These are phyloP conservation scores for Girardinichthys multiradiatus DNA, from an alignment of 2,113 vertebrate species.

Conservation along the genomic window DNA sequence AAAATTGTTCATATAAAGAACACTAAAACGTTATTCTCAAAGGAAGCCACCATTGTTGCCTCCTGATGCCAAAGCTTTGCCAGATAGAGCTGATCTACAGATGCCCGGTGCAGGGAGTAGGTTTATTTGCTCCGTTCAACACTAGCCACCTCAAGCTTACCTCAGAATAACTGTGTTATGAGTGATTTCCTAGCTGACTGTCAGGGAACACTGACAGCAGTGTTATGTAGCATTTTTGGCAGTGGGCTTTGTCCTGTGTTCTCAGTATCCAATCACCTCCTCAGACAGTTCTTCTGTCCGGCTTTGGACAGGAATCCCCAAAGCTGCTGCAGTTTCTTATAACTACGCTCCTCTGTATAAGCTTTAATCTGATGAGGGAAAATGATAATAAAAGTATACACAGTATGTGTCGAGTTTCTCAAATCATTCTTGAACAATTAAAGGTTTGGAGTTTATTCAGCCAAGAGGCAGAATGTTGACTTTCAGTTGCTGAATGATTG, in stretches of 20 bases:
- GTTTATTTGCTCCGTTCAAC: slow-evolving; percentile 68
- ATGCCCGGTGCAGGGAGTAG: slow-evolving; percentile 39
- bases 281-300: slow-evolving; percentile 52
- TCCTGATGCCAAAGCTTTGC: slow-evolving; percentile 80
- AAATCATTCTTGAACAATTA: slow-evolving; percentile 10
- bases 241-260: slow-evolving; percentile 41
- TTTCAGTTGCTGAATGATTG: background rate
- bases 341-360: slow-evolving; percentile 67
- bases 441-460: background rate
- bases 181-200: slow-evolving; percentile 37
- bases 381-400: slow-evolving; percentile 70
- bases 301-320: slow-evolving; percentile 58
- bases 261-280: slow-evolving; percentile 55
- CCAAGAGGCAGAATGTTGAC: too few relatives aligned
- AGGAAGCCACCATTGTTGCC: slow-evolving; percentile 59
- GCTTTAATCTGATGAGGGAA: slow-evolving; percentile 73
- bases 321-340: slow-evolving; percentile 62
- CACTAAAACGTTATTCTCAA: slow-evolving; percentile 52
- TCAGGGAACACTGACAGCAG: slow-evolving; percentile 23
- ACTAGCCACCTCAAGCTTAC: slow-evolving; percentile 74
- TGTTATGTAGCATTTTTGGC: slow-evolving; percentile 70
- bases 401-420: slow-evolving; percentile 30
- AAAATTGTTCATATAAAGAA: slow-evolving; percentile 74
- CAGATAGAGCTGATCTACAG: slow-evolving; percentile 51
- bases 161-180: slow-evolving; percentile 65